Base-by-base conservation (phyloP, 1,140 invertebrate species). In the Pinna nobilis region DNA sequence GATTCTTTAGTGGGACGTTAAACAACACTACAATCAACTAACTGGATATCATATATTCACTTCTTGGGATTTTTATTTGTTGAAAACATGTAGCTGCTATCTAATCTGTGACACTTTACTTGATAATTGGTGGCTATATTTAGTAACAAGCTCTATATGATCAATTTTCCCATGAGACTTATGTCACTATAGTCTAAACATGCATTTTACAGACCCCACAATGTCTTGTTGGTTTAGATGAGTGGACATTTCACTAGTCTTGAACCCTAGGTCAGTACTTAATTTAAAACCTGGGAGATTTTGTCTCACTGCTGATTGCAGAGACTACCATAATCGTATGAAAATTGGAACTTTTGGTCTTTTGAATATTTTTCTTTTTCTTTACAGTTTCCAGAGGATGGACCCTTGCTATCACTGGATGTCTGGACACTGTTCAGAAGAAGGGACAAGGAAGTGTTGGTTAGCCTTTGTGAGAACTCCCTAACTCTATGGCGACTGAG, bases 311-410 rank as follows among this genome's bases (percentile, higher is more conserved):
- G 39, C 9, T 44, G 39, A 44, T 44, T n/a, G n/a, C 39, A 44
- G 9, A 44, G n/a, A 44, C n/a, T n/a, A 9, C n/a, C 39, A 44
- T 11, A 44, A 11, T 44, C n/a, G n/a, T 44, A 11, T 9, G 9
- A 11, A 44, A 44, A n/a, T 44, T 11, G 39, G n/a, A 44, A n/a
- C 9, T 9, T 9, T 9, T 11, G 9, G n/a, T 44, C n/a, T 11
- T n/a, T 20, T 20, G 51, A 35, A 32, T n/a, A 20, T 33, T 18
- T 1, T 15, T 33, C 2, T 61, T 61, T 61, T 37, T 11, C 9
- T 63, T 44, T 41, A 28, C n/a, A 41, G 59, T 39, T 44, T 44
- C 20, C 59, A n/a, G 13, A 2, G 18, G 59, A 63, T 63, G 59
- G 30, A n/a, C n/a, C 39, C 7, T 33, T 63, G 59, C 39, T 63